phyloP scores from a whole-genome alignment of 1,140 invertebrate genomes.

The Drosophila paulistorum region DNA sequence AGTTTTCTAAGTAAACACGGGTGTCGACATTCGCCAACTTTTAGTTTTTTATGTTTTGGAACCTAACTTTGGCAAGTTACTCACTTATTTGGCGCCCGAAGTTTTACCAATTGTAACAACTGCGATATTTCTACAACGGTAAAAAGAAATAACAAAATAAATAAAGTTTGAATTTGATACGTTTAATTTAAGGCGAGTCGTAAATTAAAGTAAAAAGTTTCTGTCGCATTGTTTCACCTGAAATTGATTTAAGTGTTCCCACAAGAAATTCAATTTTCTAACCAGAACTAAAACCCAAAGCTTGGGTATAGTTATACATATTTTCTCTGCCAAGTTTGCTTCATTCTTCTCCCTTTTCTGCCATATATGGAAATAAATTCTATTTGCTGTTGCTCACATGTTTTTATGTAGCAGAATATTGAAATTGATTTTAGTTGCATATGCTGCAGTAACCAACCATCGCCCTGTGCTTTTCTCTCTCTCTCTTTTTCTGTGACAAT shows the following conservation, averaged over 20 bases:
- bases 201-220: conserved; percentile 50
- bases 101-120: conserved; percentile 63
- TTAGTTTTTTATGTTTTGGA: conserved; percentile 20
- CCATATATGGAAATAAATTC: conserved; percentile 54
- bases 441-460: conserved; percentile 47
- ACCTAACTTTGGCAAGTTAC: conserved; percentile 33
- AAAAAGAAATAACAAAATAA: not conserved
- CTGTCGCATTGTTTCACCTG: conserved; percentile 24
- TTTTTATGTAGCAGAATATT: conserved; percentile 74
- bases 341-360: not conserved
- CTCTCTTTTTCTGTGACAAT: conserved; percentile 42
- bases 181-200: conserved; percentile 60
- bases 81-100: conserved; percentile 69
- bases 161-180: conserved; percentile 61
- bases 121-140: conserved; percentile 22
- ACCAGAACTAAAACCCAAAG: conserved; percentile 33
- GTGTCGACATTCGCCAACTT: conserved; percentile 44
- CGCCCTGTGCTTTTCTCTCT: not conserved
- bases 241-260: conserved; percentile 60
- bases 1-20: conserved; percentile 62
- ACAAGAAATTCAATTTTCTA: conserved; percentile 65
- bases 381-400: conserved; percentile 55
- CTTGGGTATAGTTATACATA: conserved; percentile 22
- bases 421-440: conserved; percentile 71
- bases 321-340: not conserved